Evolutionary conservation across 2,797 vertebrate species (phyloP), one percentile per base, ranked within the genome.

Genomic region (Paratrypauchen microcephalus): DNA sequence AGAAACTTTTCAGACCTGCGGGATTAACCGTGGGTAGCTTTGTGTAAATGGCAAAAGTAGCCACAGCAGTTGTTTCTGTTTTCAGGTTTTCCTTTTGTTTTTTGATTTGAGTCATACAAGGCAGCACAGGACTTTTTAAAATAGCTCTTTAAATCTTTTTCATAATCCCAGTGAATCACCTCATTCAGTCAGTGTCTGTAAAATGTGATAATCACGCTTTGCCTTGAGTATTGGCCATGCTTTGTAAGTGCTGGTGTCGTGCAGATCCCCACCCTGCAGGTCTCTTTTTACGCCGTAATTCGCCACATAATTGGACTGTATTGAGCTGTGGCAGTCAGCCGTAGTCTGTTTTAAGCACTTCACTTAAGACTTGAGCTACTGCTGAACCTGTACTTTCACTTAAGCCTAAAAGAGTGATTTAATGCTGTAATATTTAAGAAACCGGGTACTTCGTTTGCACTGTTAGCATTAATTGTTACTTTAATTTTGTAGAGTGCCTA

Each of bases 201-300:
- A 15, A 45, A 45, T 15, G 15, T 16, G 12, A 45, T 45, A 45
- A 45, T 45, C 41, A 45, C 13, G 15, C 26, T 52, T 8, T 39
- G 28, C 54, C 58, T 36, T 11, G 64, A 28, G 24, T 61, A 70
- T 71, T 64, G 52, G 11, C 75, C 64, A 58, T 32, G 15, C 3
- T 66, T 16, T 68, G 32, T 41, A 24, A 55, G 61, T 77, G 64
- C 79, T 77, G 65, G 71, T 45, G 57, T 73, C 67, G 9, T 6
- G 47, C 74, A 70, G 62, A 24, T 73, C 50, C 60, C 55, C 1
- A 1, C 3, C 52, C 48, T 9, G 3, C 63, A 41, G 7, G 66
- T 45, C 13, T 52, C 50, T 52, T 52, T n/a, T 21, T 21, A 58
- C 26, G 16, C 56, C 5, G 1, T 62, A 59, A 50, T 61, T 69